Percentiles rank a stretch among this genome's conserved stretches.
phyloP scores from a whole-genome alignment of 2,888 invertebrate species.

The Ectemnius lituratus region DNA sequence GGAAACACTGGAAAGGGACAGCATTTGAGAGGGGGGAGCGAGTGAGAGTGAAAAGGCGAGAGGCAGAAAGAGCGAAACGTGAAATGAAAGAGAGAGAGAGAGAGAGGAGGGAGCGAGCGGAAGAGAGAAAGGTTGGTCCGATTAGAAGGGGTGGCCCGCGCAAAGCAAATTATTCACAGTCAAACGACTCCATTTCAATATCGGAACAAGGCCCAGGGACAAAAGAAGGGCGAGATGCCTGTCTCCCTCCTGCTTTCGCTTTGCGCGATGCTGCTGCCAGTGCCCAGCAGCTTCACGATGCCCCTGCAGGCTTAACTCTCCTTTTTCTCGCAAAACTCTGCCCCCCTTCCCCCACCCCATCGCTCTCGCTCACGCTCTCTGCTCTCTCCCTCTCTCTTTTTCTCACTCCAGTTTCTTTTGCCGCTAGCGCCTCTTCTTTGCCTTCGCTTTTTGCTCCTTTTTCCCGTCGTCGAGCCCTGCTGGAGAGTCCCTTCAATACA shows the following conservation, averaged over 20 bases:
- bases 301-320: slow-evolving; percentile 67
- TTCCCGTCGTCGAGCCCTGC: slow-evolving; percentile 10
- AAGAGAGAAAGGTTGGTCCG: slow-evolving; percentile 44
- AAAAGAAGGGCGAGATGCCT: slow-evolving; percentile 81
- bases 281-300: slow-evolving; percentile 51
- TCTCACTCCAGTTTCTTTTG: slow-evolving; percentile 30
- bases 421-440: slow-evolving; percentile 45
- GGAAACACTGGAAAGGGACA: slow-evolving; percentile 2
- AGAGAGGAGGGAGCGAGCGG: slow-evolving; percentile 30
- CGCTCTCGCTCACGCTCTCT: slow-evolving; percentile 35
- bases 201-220: slow-evolving; percentile 79
- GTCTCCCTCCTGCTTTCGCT: slow-evolving; percentile 76
- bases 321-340: slow-evolving; percentile 34
- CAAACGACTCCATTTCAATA: slow-evolving; percentile 86
- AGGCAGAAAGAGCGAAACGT: slow-evolving; percentile 1
- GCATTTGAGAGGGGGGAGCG: slow-evolving; percentile 20
- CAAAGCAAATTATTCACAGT: slow-evolving; percentile 85
- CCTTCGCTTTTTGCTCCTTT: slow-evolving; percentile 26
- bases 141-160: slow-evolving; percentile 73
- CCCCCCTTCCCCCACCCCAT: slow-evolving; percentile 23
- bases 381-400: slow-evolving; percentile 37
- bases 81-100: slow-evolving; percentile 22
- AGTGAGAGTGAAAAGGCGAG: slow-evolving; percentile 27
- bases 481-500: slow-evolving; percentile 14
- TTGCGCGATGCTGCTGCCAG: slow-evolving; percentile 56